phyloP scores from a whole-genome alignment of 2,797 vertebrate genomes.

The Pangasius mekongensis region DNA sequence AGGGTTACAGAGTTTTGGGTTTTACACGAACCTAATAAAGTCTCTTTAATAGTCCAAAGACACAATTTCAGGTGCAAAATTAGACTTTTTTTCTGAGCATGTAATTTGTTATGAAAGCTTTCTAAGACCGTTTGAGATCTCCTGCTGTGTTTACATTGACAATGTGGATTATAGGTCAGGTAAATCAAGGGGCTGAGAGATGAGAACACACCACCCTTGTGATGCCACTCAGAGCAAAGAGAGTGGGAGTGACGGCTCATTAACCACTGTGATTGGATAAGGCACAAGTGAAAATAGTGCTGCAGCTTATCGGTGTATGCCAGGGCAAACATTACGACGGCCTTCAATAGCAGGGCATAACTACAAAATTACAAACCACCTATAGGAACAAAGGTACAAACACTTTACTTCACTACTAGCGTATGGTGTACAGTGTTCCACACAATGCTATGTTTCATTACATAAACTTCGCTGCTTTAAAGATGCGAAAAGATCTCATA shows the following conservation, averaged over 20 bases:
- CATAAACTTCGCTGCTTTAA: background rate
- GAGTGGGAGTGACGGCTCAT: constrained; percentile 54
- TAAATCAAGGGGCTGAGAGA: constrained; percentile 40
- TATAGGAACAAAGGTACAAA: constrained; percentile 10
- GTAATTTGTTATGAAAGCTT: background rate
- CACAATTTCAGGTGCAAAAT: background rate
- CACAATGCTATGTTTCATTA: background rate
- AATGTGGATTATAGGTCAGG: constrained; percentile 33
- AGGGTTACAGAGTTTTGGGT: background rate
- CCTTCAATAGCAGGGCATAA: constrained; percentile 28
- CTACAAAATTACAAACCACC: constrained; percentile 35
- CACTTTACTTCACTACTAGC: background rate
- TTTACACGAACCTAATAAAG: background rate
- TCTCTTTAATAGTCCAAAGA: background rate
- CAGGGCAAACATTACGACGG: constrained; percentile 35
- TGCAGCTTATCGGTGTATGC: constrained; percentile 48
- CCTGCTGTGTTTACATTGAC: constrained; percentile 34
- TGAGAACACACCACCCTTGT: constrained; percentile 42
- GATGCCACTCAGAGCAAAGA: constrained; percentile 41
- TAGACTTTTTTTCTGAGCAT: background rate
- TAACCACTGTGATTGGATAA: constrained; percentile 63
- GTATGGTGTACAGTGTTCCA: background rate
- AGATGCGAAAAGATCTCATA: background rate
- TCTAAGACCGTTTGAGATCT: constrained; percentile 20
- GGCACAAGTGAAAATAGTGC: constrained; percentile 43